These are phyloP conservation scores for Linurgus olivaceus DNA, from an alignment of 2,797 vertebrate species.

Conservation along the genomic window DNA sequence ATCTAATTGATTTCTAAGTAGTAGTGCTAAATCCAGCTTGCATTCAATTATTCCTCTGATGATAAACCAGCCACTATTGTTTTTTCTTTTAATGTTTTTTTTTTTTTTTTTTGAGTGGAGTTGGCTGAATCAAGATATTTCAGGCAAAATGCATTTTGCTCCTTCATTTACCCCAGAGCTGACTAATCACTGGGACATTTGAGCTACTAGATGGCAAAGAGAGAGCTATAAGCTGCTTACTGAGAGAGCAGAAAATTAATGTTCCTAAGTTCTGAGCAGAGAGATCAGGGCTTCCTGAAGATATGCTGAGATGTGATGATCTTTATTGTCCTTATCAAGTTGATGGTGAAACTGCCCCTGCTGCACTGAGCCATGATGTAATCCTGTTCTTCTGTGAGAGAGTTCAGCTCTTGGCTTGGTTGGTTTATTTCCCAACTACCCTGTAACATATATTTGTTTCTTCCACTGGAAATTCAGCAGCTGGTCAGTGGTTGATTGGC, in stretches of 20 bases:
- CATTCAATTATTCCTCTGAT: conserved; percentile 3
- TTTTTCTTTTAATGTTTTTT: background rate
- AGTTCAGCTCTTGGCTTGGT: background rate
- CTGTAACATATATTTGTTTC: background rate
- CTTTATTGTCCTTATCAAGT: background rate
- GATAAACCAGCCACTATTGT: background rate
- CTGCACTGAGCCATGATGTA: background rate
- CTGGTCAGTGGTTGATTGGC: background rate
- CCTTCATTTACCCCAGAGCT: background rate
- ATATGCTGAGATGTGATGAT: background rate
- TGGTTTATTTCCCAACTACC: background rate
- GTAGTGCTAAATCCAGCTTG: background rate
- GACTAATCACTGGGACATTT: conserved; percentile 12
- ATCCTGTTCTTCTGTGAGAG: background rate
- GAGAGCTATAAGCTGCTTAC: conserved; percentile 19
- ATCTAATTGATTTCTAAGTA: background rate
- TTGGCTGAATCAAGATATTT: conserved; percentile 36
- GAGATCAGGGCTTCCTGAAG: conserved; percentile 23
- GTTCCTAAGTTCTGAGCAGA: background rate
- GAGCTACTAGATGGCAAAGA: background rate
- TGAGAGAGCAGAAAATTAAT: background rate
- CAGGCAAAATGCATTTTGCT: background rate
- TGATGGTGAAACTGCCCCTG: background rate
- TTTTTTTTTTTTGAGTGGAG: background rate
- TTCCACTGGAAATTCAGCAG: background rate